Evolutionary conservation across 2,113 vertebrate species (phyloP).

Genomic region (Panthera tigris): DNA sequence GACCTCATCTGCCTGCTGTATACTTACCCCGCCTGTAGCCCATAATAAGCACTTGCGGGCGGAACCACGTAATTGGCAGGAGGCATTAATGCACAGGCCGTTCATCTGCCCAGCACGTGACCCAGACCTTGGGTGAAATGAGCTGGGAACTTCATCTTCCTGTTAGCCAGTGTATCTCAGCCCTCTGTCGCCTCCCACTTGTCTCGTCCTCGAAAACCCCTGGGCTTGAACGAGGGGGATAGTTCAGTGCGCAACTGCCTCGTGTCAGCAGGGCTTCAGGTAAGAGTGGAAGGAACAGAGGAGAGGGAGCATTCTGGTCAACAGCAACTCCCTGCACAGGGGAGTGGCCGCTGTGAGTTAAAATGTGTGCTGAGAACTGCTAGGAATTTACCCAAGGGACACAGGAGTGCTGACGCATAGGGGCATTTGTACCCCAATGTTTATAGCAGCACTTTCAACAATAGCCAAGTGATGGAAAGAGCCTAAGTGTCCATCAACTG

Average conservation of each 20-base stretch:
- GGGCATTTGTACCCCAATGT: too few relatives aligned
- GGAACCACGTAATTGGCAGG: background rate
- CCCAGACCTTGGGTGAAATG: accelerated
- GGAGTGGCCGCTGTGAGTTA: background rate
- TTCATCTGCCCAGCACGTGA: too few relatives aligned
- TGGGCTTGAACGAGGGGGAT: background rate
- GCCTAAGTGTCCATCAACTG: too few relatives aligned
- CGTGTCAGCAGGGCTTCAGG: background rate
- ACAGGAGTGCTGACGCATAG: too few relatives aligned
- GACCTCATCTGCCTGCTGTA: background rate
- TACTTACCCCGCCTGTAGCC: background rate
- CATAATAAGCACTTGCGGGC: background rate
- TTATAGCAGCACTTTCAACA: too few relatives aligned
- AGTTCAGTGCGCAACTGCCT: accelerated
- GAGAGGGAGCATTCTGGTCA: background rate
- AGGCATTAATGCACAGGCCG: background rate
- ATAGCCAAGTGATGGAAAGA: too few relatives aligned
- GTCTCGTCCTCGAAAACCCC: background rate
- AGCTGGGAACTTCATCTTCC: background rate
- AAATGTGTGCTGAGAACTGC: background rate
- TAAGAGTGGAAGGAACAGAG: background rate
- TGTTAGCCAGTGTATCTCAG: accelerated
- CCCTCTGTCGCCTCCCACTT: background rate
- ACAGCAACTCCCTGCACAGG: background rate
- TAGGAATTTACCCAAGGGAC: too few relatives aligned